Evolutionary conservation across 2,888 invertebrate genomes (phyloP), one percentile per base, ranked within the genome.

Genomic region (Rotaria magnacalcarata): DNA sequence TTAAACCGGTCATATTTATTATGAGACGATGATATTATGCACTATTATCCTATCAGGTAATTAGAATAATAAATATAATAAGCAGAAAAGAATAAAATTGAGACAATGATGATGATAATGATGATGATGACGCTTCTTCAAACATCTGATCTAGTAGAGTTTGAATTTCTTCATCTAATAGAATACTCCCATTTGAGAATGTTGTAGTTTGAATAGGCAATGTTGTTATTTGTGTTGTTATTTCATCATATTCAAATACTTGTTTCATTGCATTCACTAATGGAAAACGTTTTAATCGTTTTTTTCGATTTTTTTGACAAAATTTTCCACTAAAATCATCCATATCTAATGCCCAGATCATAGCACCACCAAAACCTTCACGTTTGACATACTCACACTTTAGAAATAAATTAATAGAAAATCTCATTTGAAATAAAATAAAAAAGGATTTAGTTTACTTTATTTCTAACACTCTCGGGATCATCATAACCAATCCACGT

Each of bases 301-400:
- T 75, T 75, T 47, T 47, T 4, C 75, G 84, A 75, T 75, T 75
- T 50, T 86, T 86, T 56, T 60, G 75, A 74, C 86, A 86, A 85
- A 86, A 86, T 50, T 86, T 85, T 75, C 86, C 86, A 60, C 56
- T 85, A 74, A 85, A 85, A 85, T 87, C 87, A 43, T 87, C 87
- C 87, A 87, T 87, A 27, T 87, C 84, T 21, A 84, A 60, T 52
- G 85, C 60, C 87, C 87, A 87, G 14, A 87, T 80, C 85, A 87
- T 85, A 8, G 85, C 87, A 52, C 87, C 87, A 74, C 47, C 84
- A 6, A 87, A 84, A 24, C 85, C 52, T 27, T 87, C 84, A 4
- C 58, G 41, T 19, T 84, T 67, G 10, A 87, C 87, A 85, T 87
- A 87, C 43, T 85, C 84, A 74, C 87, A 87, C 80, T 84, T 19